Conservation (phyloP, 2,113 vertebrate genomes). For the Bostrychus sinensis region DNA sequence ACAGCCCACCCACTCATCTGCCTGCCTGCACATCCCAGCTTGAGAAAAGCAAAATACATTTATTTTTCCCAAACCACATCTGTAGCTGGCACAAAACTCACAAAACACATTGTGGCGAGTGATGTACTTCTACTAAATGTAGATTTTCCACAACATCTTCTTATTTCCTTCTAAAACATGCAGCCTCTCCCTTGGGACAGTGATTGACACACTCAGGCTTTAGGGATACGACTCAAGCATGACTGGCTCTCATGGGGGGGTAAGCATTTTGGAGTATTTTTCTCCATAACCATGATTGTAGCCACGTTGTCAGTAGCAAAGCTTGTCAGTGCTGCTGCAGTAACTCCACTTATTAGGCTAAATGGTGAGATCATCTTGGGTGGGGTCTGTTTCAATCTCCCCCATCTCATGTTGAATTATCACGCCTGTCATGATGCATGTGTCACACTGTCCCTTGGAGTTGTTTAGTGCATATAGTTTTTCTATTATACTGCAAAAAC, state of each 20-base stretch:
- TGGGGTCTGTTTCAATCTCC: conserved; percentile 65
- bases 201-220: conserved; percentile 75
- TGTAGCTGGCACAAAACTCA: conserved; percentile 57
- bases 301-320: conserved; percentile 50
- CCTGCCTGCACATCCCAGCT: conserved; percentile 33
- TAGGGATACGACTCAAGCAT: conserved; percentile 68
- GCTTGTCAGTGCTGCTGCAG: conserved; percentile 49
- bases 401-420: conserved; percentile 73
- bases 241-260: conserved; percentile 63
- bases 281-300: conserved; percentile 46
- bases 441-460: conserved; percentile 57
- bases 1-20: conserved; percentile 59
- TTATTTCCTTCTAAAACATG: conserved; percentile 67
- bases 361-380: conserved; percentile 71
- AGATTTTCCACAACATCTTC: conserved; percentile 73
- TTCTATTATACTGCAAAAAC: conserved; percentile 34
- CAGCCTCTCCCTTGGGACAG: conserved; percentile 63
- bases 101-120: conserved; percentile 64
- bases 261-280: conserved; percentile 65
- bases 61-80: conserved; percentile 63
- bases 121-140: conserved; percentile 69
- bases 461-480: conserved; percentile 51
- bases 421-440: conserved; percentile 63
- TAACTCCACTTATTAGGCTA: conserved; percentile 71
- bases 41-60: conserved; percentile 40